These are phyloP conservation scores for Nipponacmea schrenckii DNA, from an alignment of 2,888 invertebrate genomes.

Conservation along the genomic window DNA sequence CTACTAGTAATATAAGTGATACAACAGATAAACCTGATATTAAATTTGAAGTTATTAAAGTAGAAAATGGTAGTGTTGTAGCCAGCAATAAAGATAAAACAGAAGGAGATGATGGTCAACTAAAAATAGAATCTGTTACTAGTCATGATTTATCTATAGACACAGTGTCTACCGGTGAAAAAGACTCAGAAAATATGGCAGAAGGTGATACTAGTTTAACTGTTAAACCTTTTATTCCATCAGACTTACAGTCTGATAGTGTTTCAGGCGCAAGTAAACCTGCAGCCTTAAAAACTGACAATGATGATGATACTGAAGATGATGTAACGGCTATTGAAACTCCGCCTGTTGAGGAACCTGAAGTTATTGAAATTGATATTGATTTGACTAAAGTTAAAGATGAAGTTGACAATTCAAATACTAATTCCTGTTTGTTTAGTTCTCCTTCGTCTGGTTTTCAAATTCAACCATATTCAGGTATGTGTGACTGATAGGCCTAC, in stretches of 20 bases:
- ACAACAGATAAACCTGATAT: neutral
- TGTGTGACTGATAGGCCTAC: no score
- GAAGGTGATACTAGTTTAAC: neutral
- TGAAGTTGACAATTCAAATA: neutral
- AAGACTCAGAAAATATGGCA: neutral
- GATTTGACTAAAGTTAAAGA: slow-evolving; percentile 5
- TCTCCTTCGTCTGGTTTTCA: no score
- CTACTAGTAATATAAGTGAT: neutral
- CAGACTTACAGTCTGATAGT: neutral
- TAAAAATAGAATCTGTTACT: slow-evolving; percentile 4
- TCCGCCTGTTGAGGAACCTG: neutral
- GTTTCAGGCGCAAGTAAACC: no score
- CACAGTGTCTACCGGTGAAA: neutral
- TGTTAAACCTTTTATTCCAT: neutral
- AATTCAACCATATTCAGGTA: no score
- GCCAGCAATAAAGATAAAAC: slow-evolving; percentile 1
- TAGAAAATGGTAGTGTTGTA: slow-evolving; percentile 8
- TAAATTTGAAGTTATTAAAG: slow-evolving; percentile 7
- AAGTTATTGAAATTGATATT: slow-evolving; percentile 4
- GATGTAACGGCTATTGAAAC: neutral
- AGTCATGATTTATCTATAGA: slow-evolving; percentile 4
- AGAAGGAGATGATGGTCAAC: neutral
- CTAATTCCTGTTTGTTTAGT: no score
- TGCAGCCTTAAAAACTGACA: neutral
- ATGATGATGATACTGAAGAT: neutral